Base-by-base conservation (phyloP, 2,113 vertebrate genomes). In the Labrus mixtus region DNA sequence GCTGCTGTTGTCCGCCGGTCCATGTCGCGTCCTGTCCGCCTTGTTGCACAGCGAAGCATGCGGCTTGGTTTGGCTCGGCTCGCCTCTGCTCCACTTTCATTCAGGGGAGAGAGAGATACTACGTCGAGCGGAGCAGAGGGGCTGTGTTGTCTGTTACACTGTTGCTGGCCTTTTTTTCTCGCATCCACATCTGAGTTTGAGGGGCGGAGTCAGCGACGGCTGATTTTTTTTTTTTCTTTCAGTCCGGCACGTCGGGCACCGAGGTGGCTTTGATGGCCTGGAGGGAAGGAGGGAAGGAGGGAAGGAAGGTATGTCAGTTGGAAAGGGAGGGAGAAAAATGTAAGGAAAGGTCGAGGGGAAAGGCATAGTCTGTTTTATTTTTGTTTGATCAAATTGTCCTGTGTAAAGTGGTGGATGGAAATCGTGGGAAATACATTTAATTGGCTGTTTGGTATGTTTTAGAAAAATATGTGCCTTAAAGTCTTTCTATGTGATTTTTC, bases 101-200 rank as follows among this genome's bases (percentile, higher is more conserved):
- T 4, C 67, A 37, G 67, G 19, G 17, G n/a, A n/a, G n/a, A n/a
- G n/a, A n/a, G n/a, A 20, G n/a, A 78, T 37, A 74, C 41, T 53
- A 33, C 41, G 25, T 45, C 7, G 11, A 80, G n/a, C 25, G 0
- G 75, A 54, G 78, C 64, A 20, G 57, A 48, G 57, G 8, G 72
- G 37, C 65, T 84, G 81, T 85, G 89, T 59, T 78, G 84, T 77
- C 84, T 82, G 65, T 90, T 87, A 91, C 91, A 88, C 90, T 87
- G 90, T 81, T 84, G 88, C 85, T 88, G 76, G 81, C 76, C 88
- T 69, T 73, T 83, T 37, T 78, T 50, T 74, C 82, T 80, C 54
- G 1, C 79, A 70, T 87, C 85, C 75, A 79, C 84, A 56, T 76
- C 78, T 60, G 80, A 84, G 41, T 25, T 12, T 15, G 43, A 45